Percentiles rank a stretch among this genome's conserved stretches.
Evolutionary conservation across 2,113 vertebrate species (phyloP).

Genomic region (Cervus canadensis): DNA sequence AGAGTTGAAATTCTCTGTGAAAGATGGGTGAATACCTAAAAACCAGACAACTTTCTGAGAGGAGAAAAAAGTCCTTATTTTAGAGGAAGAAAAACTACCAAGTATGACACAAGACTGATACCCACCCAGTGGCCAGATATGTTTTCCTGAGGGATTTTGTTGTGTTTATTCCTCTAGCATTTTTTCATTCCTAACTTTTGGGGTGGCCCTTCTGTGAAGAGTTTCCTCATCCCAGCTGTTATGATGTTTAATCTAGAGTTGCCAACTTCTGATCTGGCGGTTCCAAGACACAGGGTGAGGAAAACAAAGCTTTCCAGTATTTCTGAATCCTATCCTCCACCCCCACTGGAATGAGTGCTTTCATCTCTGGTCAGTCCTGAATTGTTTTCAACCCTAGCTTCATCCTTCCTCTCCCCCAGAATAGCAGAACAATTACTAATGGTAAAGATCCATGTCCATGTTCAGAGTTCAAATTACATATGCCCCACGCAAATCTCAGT

Average conservation of each 20-base stretch:
- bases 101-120: conserved; percentile 63
- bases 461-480: conserved; percentile 38
- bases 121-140: conserved; percentile 67
- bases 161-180: conserved; percentile 66
- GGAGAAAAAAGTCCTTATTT: conserved; percentile 28
- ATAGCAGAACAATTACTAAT: conserved; percentile 63
- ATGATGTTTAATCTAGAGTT: conserved; percentile 71
- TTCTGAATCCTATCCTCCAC: conserved; percentile 55
- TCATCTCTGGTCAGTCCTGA: conserved; percentile 56
- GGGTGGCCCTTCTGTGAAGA: conserved; percentile 68
- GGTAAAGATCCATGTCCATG: conserved; percentile 18
- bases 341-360: conserved; percentile 47
- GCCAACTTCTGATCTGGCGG: conserved; percentile 67
- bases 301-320: conserved; percentile 67
- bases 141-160: conserved; percentile 65
- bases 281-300: conserved; percentile 67
- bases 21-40: conserved; percentile 10
- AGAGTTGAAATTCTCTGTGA: conserved; percentile 27
- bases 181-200: conserved; percentile 72
- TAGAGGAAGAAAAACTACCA: conserved; percentile 55
- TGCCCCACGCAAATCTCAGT: not conserved
- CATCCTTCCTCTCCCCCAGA: conserved; percentile 26
- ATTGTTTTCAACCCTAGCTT: conserved; percentile 50
- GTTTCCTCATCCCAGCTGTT: conserved; percentile 74
- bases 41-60: not conserved